Percentiles rank a stretch among this genome's conserved stretches.
Conservation (phyloP, 2,888 invertebrate species). For the Andrena minutula region DNA sequence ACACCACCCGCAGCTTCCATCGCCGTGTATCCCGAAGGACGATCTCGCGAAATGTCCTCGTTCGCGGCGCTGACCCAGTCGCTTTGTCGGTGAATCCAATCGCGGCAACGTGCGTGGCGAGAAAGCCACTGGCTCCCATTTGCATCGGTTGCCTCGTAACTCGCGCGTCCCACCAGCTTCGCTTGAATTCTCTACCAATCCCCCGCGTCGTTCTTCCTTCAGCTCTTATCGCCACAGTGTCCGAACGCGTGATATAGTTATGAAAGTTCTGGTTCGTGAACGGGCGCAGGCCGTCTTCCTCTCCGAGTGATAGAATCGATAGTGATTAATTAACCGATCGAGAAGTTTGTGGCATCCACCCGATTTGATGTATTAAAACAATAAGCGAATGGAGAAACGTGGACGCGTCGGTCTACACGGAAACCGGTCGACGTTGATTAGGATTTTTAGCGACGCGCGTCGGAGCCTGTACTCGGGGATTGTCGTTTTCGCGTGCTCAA, state of each 20-base stretch:
- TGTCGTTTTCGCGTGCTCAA: not conserved
- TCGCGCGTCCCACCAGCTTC: not conserved
- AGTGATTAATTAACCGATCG: slow-evolving; percentile 19
- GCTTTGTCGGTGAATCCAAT: slow-evolving; percentile 17
- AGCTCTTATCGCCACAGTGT: no score
- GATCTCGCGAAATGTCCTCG: not conserved
- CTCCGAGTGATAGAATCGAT: slow-evolving; percentile 16
- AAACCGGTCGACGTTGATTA: not conserved
- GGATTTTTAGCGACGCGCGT: not conserved
- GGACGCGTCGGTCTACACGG: not conserved
- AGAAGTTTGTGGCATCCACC: not conserved
- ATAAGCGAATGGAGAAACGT: not conserved
- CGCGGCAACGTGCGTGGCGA: slow-evolving; percentile 10
- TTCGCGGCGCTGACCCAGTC: not conserved
- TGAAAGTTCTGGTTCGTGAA: not conserved
- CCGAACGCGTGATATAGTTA: not conserved
- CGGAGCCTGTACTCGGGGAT: not conserved
- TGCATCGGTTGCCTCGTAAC: slow-evolving; percentile 21
- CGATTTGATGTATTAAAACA: not conserved
- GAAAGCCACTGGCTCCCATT: slow-evolving; percentile 11
- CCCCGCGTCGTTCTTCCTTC: not conserved
- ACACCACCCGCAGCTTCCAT: not conserved
- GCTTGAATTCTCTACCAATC: not conserved
- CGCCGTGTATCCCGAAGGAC: not conserved
- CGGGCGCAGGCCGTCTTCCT: slow-evolving; percentile 3